Evolutionary conservation across 92 coral and sea anemone species (phyloP).

Genomic region (Micromussa lordhowensis): DNA sequence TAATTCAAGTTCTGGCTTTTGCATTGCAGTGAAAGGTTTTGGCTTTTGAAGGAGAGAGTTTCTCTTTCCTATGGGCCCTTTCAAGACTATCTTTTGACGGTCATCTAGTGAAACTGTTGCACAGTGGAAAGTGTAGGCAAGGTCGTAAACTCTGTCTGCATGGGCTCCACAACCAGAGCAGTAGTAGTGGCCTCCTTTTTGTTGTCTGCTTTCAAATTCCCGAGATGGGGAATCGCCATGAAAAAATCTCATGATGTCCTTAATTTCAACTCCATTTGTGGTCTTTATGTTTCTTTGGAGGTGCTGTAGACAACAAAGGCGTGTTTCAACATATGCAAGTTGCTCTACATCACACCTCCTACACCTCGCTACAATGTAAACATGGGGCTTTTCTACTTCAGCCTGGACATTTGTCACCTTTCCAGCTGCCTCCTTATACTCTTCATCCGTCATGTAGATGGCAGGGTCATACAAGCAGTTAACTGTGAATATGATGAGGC

Average conservation of each 20-base stretch:
- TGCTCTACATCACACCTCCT: constrained; percentile 51
- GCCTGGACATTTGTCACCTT: not conserved
- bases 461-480: constrained; percentile 54
- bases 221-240: no score
- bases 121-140: constrained; percentile 57
- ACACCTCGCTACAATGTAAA: constrained; percentile 41
- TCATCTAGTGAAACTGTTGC: constrained; percentile 23
- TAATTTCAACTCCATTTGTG: no score
- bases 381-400: constrained; percentile 11
- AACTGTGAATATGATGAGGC: constrained; percentile 58
- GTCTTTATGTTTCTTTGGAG: constrained; percentile 7
- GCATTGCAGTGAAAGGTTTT: constrained; percentile 50
- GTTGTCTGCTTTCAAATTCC: no score
- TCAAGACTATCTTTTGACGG: constrained; percentile 46
- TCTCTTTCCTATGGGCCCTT: constrained; percentile 47
- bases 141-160: constrained; percentile 52
- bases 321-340: constrained; percentile 47
- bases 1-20: constrained; percentile 31
- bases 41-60: constrained; percentile 33
- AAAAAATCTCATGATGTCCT: no score
- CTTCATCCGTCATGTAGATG: constrained; percentile 30
- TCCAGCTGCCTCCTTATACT: constrained; percentile 21
- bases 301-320: constrained; percentile 26
- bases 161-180: constrained; percentile 63
- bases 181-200: constrained; percentile 66